These are phyloP conservation scores for Prosopocoilus inquinatus DNA, from an alignment of 2,888 invertebrate species.

Conservation along the genomic window DNA sequence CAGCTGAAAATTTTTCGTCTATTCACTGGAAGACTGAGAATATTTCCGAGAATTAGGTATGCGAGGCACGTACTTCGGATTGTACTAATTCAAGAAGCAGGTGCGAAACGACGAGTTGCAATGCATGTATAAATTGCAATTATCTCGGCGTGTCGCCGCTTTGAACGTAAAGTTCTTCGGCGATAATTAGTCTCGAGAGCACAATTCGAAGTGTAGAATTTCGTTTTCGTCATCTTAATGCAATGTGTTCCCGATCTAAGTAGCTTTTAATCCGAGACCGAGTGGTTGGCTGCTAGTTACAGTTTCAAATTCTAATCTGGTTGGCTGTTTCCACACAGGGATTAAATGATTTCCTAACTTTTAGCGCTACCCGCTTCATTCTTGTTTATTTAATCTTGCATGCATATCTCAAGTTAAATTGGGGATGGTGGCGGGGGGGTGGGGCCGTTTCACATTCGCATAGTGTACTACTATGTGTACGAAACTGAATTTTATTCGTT, in stretches of 20 bases:
- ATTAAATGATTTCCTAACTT: slow-evolving; percentile 1
- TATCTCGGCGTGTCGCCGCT: slow-evolving; percentile 25
- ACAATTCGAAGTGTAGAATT: not conserved
- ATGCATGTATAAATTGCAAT: slow-evolving; percentile 16
- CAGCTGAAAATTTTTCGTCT: not conserved
- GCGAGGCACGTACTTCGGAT: slow-evolving; percentile 8
- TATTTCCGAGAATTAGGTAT: slow-evolving; percentile 4
- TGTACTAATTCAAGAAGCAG: slow-evolving; percentile 8
- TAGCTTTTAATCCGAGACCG: slow-evolving; percentile 25
- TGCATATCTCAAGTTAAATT: too few species aligned
- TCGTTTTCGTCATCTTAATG: slow-evolving; percentile 28
- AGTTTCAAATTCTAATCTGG: slow-evolving; percentile 23
- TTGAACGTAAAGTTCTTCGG: too few species aligned
- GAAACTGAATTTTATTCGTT: too few species aligned
- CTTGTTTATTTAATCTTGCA: too few species aligned
- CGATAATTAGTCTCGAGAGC: too few species aligned
- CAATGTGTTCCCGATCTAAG: slow-evolving; percentile 21
- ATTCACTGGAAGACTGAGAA: not conserved
- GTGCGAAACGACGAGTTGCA: slow-evolving; percentile 8
- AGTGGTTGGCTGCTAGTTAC: slow-evolving; percentile 23
- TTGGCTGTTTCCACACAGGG: slow-evolving; percentile 4
- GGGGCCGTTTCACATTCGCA: too few species aligned
- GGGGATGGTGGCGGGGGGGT: too few species aligned
- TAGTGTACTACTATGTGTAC: too few species aligned
- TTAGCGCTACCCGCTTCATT: too few species aligned